Evolutionary conservation across 2,113 vertebrate genomes (phyloP).

Genomic region (Ptilorrhoa leucosticta): DNA sequence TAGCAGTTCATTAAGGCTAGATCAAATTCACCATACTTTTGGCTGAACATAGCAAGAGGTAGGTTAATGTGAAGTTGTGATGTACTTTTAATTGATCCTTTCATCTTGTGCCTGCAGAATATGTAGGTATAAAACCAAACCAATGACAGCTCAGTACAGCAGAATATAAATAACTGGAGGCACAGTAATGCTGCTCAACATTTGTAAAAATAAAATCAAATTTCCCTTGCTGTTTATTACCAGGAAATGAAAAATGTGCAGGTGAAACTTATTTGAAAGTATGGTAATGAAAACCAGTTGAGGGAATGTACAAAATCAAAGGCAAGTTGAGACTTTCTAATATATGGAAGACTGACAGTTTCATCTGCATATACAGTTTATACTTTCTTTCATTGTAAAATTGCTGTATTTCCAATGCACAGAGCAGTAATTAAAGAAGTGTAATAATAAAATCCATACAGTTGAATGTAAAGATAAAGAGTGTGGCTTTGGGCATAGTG

Average conservation of each 20-base stretch:
- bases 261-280: neutral
- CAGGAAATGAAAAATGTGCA: neutral
- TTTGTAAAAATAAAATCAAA: constrained; percentile 19
- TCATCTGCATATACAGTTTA: neutral
- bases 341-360: neutral
- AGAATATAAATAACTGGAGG: constrained; percentile 22
- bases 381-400: constrained; percentile 3
- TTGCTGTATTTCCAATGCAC: neutral
- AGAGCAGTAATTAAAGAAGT: neutral
- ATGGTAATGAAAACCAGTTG: neutral
- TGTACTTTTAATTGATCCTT: neutral
- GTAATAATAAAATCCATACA: neutral
- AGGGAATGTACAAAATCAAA: neutral
- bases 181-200: neutral
- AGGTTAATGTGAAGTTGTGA: neutral
- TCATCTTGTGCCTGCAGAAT: neutral
- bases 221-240: neutral
- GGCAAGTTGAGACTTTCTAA: neutral
- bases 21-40: neutral
- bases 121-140: neutral
- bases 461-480: neutral
- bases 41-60: neutral
- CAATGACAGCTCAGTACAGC: neutral
- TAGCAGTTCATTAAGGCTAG: neutral
- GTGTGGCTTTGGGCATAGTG: neutral